Evolutionary conservation across 1,140 invertebrate species (phyloP), one percentile per base, ranked within the genome.

Genomic region (Brachionus plicatilis): DNA sequence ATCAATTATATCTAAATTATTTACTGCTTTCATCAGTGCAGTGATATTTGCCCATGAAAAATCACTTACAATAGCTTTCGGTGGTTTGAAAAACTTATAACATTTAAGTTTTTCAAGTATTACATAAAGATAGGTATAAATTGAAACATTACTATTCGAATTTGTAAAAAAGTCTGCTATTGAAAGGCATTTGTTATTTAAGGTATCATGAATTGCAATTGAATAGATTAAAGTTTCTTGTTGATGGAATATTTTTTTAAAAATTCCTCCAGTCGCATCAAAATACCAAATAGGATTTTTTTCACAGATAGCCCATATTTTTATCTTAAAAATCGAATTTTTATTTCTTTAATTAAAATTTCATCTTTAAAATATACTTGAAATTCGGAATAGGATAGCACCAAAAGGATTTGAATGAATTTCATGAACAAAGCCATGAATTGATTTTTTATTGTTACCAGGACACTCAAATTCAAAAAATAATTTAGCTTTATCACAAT

Each of bases 211-310:
- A 24, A 66, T 29, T 24, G 12, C 24, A 27, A 66, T 27, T 27
- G 60, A 66, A 66, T 66, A 66, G 7, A 66, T 27, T 11, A 66
- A 14, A 12, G 17, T 66, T 27, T 66, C 60, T 66, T 66, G 20
- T 66, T 29, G 27, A 27, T 66, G 47, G 1, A 50, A 14, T 3
- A 66, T 27, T 66, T 66, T 66, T 29, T 66, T 66, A 11, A 66
- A 66, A 66, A 66, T 66, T 66, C 60, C 60, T 66, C 60, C 60
- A 27, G 60, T 66, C 2, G 60, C 60, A 66, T 66, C 60, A 66
- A 66, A 66, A 29, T 66, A 66, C 60, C 60, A 66, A 12, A 66
- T 66, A 7, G 60, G 60, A 24, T 66, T 8, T 24, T 27, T 66
- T 24, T 66, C 60, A 47, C n/a, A n/a, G n/a, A n/a, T n/a, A n/a